Evolutionary conservation across 2,113 vertebrate genomes (phyloP).

Genomic region (Arvicanthis niloticus): DNA sequence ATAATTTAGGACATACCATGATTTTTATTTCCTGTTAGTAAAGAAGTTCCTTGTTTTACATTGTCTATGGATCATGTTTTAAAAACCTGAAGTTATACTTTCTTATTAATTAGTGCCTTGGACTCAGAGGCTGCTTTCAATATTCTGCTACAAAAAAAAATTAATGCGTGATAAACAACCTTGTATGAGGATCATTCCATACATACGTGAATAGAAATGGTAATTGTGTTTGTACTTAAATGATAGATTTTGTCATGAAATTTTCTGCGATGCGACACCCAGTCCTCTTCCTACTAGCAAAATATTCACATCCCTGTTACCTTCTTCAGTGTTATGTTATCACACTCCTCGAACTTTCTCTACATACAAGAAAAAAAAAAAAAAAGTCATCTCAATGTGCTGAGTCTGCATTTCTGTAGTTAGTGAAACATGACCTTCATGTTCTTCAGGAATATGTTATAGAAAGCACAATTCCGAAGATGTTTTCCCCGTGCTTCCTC

Average conservation of each 20-base stretch:
- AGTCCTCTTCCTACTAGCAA: background rate
- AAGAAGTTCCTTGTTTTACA: background rate
- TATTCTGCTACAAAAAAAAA: conserved; percentile 49
- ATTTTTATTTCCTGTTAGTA: background rate
- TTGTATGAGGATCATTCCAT: background rate
- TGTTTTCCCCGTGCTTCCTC: background rate
- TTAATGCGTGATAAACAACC: background rate
- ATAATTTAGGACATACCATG: background rate
- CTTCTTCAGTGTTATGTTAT: background rate
- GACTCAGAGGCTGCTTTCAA: background rate
- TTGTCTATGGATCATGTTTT: background rate
- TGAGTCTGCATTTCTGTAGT: conserved; percentile 5
- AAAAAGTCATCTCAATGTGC: background rate
- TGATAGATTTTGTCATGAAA: background rate
- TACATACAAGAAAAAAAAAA: background rate
- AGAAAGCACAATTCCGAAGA: background rate
- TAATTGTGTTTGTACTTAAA: background rate
- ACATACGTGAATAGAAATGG: background rate
- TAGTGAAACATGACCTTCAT: background rate
- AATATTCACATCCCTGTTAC: background rate
- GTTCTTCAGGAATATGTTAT: background rate
- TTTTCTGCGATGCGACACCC: background rate
- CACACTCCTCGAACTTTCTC: background rate
- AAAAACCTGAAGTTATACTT: background rate
- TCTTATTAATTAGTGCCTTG: background rate